Evolutionary conservation across 2,113 vertebrate genomes (phyloP).

Genomic region (Leptosomus discolor): DNA sequence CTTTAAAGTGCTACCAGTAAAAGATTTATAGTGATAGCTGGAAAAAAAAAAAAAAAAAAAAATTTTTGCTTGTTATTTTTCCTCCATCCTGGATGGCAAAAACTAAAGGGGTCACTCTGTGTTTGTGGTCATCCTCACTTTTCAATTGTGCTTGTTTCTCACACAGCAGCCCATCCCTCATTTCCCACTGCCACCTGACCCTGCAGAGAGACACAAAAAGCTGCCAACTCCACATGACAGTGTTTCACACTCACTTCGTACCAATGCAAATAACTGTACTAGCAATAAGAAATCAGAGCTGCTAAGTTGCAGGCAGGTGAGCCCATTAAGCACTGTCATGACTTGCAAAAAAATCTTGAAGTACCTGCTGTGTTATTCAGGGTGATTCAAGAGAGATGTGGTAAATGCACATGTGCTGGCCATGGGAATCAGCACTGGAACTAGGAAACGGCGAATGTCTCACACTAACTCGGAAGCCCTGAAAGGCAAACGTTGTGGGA

Average conservation of each 20-base stretch:
- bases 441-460: background rate
- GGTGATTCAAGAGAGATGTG: background rate
- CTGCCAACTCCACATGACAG: background rate
- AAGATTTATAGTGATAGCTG: background rate
- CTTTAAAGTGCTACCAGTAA: background rate
- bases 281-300: background rate
- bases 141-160: background rate
- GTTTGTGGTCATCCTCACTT: background rate
- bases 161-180: background rate
- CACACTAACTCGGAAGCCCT: background rate
- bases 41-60: background rate
- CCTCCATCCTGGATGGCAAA: background rate
- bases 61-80: background rate
- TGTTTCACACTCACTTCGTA: background rate
- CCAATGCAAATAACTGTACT: background rate
- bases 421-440: background rate
- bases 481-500: background rate
- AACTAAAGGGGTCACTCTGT: background rate
- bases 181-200: background rate
- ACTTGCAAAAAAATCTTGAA: background rate
- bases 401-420: background rate
- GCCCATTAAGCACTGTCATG: background rate
- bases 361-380: background rate
- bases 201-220: background rate
- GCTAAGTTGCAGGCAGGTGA: background rate